Conservation (phyloP, 2,113 vertebrate species). For the Trematomus loennbergii region DNA sequence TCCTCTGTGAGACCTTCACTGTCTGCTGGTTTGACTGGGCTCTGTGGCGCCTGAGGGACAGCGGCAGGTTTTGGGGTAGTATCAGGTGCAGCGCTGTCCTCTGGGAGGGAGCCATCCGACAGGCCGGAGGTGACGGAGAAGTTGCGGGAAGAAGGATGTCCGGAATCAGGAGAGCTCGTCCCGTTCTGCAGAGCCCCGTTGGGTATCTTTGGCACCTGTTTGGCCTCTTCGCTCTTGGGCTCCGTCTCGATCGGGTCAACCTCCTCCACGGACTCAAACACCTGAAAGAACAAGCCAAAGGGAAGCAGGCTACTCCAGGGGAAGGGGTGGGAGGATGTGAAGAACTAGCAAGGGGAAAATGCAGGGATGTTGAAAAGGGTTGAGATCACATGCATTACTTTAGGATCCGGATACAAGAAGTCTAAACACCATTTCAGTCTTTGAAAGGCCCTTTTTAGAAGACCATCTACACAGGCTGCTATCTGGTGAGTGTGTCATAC, state of each 20-base stretch:
- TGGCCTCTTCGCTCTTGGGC: constrained; percentile 85
- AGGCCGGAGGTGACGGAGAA: constrained; percentile 92
- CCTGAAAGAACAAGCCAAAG: constrained; percentile 86
- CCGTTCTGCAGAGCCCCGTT: constrained; percentile 87
- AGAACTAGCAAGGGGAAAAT: constrained; percentile 74
- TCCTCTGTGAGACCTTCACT: constrained; percentile 31
- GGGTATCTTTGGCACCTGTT: constrained; percentile 84
- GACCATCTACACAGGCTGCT: not conserved
- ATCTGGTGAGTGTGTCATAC: constrained; percentile 73
- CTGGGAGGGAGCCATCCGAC: constrained; percentile 91
- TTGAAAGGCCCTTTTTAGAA: not conserved
- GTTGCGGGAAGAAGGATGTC: constrained; percentile 94
- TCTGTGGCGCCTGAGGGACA: constrained; percentile 42
- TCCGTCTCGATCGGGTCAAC: constrained; percentile 86
- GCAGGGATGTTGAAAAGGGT: constrained; percentile 57
- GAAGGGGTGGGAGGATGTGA: constrained; percentile 75
- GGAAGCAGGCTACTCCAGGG: constrained; percentile 81
- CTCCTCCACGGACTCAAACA: constrained; percentile 97
- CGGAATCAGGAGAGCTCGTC: constrained; percentile 90
- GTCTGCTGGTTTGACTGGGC: constrained; percentile 45
- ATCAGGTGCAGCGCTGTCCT: constrained; percentile 87
- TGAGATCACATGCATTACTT: constrained; percentile 22
- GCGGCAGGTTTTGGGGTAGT: constrained; percentile 58
- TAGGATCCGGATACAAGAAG: not conserved
- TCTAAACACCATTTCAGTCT: not conserved